Evolutionary conservation across 2,888 invertebrate genomes (phyloP).

Genomic region (Lithodes maja): DNA sequence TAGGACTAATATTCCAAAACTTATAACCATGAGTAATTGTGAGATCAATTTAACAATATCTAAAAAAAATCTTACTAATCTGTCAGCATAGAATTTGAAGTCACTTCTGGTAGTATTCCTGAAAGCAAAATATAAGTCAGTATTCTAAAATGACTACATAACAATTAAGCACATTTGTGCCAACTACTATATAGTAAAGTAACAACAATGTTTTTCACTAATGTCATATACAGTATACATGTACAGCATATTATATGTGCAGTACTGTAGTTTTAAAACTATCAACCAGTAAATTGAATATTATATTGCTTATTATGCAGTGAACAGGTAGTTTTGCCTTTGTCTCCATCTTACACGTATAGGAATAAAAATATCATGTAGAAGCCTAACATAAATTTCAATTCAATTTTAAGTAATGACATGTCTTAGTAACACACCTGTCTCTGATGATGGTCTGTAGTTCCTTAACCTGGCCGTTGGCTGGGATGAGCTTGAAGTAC

Average conservation of each 20-base stretch:
- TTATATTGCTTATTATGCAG: no score
- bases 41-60: no score
- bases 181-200: neutral
- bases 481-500: slow-evolving; percentile 62
- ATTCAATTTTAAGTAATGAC: neutral
- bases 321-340: no score
- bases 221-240: neutral
- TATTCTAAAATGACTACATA: neutral
- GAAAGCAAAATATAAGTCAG: slow-evolving; percentile 68
- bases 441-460: slow-evolving; percentile 77
- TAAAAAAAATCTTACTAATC: slow-evolving; percentile 77
- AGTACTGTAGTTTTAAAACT: neutral
- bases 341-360: no score
- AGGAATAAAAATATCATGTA: no score
- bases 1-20: no score
- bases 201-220: neutral
- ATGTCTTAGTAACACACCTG: slow-evolving; percentile 72
- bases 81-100: slow-evolving; percentile 98
- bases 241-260: neutral
- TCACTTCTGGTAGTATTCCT: slow-evolving; percentile 89
- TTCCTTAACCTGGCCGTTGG: slow-evolving; percentile 72
- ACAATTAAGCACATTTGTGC: neutral
- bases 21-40: no score
- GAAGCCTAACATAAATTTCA: neutral
- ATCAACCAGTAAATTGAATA: no score